Base-by-base conservation (phyloP, 2,888 invertebrate genomes). In the Physocephala rufipes region DNA sequence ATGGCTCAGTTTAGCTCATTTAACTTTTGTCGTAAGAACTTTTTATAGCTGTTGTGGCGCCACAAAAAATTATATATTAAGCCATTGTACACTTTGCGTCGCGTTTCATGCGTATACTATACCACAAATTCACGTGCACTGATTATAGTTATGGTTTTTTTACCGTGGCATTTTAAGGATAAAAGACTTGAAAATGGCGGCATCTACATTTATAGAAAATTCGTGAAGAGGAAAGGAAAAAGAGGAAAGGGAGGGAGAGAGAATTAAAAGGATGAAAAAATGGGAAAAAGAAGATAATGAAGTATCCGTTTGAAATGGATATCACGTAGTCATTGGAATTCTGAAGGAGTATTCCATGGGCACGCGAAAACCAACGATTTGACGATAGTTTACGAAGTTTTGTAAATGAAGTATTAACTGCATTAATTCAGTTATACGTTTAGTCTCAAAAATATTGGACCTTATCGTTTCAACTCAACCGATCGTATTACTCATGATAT, bases 1-100 rank as follows among this genome's bases (percentile, higher is more conserved):
- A 83, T 83, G 84, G 83, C 76, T 79, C 81, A 80, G 81, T 81
- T 81, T 78, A 81, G 82, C 81, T 83, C 82, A 83, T 83, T 83
- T 83, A 82, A 83, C 82, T 83, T 83, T 81, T 76, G 75, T 76
- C 78, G 76, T 76, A 75, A 73, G 74, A 74, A 77, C 72, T 76
- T 82, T 82, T 83, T 83, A 83, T 83, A 81, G 81, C 79, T 80
- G 75, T 80, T 76, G 81, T 84, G 83, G 83, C 83, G 83, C 83
- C 83, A 84, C 80, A 79, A 83, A 83, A 83, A 83, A 83, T 83
- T 83, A 83, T 82, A 36, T 36, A 83, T 83, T 83, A 83, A 83
- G 61, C 61, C 49, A 59, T 43, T 43, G 43, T 5, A 24, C 59
- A 26, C 21, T 45, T 21, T 36, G 43, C 55, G 26, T 16, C 24